phyloP scores from a whole-genome alignment of 1,140 invertebrate species.

The Teleogryllus occipitalis region DNA sequence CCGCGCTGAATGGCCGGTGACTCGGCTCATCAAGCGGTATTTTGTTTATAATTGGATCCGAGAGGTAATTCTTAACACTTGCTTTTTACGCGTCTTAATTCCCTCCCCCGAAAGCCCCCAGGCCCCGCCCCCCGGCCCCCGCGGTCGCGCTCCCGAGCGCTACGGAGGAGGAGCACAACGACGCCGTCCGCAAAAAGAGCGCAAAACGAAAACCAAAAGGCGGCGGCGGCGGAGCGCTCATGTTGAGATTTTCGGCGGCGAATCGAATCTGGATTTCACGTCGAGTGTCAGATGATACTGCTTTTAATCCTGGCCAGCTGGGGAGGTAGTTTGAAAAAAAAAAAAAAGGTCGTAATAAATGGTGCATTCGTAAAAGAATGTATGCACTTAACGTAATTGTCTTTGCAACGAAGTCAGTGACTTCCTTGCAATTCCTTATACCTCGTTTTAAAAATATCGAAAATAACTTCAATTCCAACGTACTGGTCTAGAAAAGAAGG shows the following conservation, averaged over 20 bases:
- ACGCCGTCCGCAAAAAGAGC: not conserved
- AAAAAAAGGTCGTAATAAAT: too few species aligned
- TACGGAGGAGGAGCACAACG: not conserved
- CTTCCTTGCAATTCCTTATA: too few species aligned
- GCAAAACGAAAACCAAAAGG: not conserved
- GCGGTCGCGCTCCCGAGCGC: too few species aligned
- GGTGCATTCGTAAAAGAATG: too few species aligned
- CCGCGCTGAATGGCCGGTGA: not conserved
- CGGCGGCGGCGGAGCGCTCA: not conserved
- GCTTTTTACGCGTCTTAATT: not conserved
- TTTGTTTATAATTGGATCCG: constrained; percentile 1
- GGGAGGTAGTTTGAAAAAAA: too few species aligned
- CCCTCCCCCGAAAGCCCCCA: not conserved
- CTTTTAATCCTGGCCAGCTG: not conserved
- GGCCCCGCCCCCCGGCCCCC: too few species aligned
- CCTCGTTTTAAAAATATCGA: too few species aligned
- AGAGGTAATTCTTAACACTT: not conserved
- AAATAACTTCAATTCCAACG: too few species aligned
- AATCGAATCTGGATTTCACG: not conserved
- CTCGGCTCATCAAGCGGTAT: not conserved
- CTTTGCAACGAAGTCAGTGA: too few species aligned
- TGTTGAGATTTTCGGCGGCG: not conserved
- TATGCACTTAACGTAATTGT: too few species aligned
- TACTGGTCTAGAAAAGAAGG: too few species aligned
- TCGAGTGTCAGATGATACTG: not conserved